phyloP scores from a whole-genome alignment of 2,888 invertebrate species.

The Diaphora mendica region DNA sequence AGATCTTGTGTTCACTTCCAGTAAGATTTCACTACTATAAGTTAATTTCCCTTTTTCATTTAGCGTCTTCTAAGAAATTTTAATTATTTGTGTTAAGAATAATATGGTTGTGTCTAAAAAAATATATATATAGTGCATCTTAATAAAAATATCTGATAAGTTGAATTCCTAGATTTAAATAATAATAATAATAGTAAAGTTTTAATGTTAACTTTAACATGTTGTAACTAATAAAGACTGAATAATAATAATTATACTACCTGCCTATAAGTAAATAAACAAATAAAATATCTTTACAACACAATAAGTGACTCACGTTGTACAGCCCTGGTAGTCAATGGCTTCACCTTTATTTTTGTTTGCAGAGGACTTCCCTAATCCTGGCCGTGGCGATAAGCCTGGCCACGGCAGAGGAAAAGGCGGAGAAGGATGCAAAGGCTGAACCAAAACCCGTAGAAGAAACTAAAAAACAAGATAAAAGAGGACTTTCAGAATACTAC shows the following conservation, averaged over 20 bases:
- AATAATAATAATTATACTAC: neutral
- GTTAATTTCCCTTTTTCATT: slow-evolving; percentile 42
- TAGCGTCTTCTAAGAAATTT: slow-evolving; percentile 29
- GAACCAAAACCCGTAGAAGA: slow-evolving; percentile 77
- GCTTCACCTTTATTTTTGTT: slow-evolving; percentile 50
- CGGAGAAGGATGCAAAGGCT: slow-evolving; percentile 79
- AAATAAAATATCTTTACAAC: neutral
- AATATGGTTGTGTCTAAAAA: neutral
- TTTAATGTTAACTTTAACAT: neutral
- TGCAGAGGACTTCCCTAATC: slow-evolving; percentile 81
- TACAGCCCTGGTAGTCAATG: too few species aligned
- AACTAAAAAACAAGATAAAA: slow-evolving; percentile 85
- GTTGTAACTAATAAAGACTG: neutral
- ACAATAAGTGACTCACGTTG: too few species aligned
- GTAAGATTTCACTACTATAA: slow-evolving; percentile 42
- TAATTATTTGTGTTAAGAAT: slow-evolving; percentile 3
- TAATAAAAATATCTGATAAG: neutral
- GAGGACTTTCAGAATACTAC: slow-evolving; percentile 84
- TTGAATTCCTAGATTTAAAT: neutral
- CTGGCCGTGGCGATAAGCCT: slow-evolving; percentile 85
- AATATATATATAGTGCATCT: neutral
- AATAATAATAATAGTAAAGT: neutral
- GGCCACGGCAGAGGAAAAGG: slow-evolving; percentile 86
- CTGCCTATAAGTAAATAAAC: too few species aligned
- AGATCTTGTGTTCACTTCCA: slow-evolving; percentile 49